phyloP scores from a whole-genome alignment of 2,797 vertebrate species.

The Hippoglossus hippoglossus region DNA sequence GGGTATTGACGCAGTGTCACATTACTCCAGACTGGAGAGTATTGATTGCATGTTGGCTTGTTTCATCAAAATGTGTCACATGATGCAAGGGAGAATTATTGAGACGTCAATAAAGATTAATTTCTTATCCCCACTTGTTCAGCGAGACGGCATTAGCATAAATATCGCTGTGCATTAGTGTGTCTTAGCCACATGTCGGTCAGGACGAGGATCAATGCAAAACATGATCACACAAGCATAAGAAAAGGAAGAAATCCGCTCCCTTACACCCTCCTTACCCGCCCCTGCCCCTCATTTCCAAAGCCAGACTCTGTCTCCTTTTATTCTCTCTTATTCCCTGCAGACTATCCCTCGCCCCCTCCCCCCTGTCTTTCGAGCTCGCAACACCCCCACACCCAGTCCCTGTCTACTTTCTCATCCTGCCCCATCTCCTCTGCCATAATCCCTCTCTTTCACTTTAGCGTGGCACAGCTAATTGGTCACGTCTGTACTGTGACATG shows the following conservation, averaged over 20 bases:
- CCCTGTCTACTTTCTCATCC: constrained; percentile 65
- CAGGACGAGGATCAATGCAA: constrained; percentile 70
- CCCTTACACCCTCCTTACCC: constrained; percentile 29
- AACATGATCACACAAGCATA: constrained; percentile 61
- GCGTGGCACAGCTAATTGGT: constrained; percentile 84
- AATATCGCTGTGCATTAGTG: constrained; percentile 63
- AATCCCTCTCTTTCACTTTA: constrained; percentile 79
- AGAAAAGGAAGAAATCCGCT: constrained; percentile 35
- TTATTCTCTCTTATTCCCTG: constrained; percentile 62
- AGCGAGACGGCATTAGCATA: constrained; percentile 63
- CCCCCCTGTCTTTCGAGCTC: constrained; percentile 6
- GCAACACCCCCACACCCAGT: constrained; percentile 42
- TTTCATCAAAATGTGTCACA: constrained; percentile 71
- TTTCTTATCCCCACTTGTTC: constrained; percentile 57
- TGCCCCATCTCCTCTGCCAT: constrained; percentile 67
- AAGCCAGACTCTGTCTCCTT: constrained; percentile 59
- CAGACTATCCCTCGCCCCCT: constrained; percentile 44
- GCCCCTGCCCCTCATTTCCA: constrained; percentile 42
- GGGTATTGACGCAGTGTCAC: constrained; percentile 64
- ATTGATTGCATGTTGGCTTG: constrained; percentile 60
- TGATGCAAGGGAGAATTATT: constrained; percentile 64
- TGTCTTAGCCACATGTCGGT: constrained; percentile 66
- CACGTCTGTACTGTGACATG: constrained; percentile 81
- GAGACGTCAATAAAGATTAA: constrained; percentile 74
- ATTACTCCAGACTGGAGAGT: constrained; percentile 53